These are phyloP conservation scores for Paralvinella palmiformis DNA, from an alignment of 1,140 invertebrate species.

Conservation along the genomic window DNA sequence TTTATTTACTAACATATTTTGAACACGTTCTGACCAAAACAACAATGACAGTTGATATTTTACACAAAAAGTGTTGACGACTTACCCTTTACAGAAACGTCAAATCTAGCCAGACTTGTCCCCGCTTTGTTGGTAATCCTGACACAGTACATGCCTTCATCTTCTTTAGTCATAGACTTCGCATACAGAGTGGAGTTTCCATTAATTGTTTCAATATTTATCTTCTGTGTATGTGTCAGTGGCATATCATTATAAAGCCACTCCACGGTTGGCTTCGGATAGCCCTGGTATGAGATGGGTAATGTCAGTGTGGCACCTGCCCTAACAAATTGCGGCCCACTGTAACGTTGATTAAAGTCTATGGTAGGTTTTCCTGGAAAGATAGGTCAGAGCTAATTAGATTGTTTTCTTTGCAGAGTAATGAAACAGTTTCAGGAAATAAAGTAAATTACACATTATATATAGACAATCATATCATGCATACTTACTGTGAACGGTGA, in stretches of 20 bases:
- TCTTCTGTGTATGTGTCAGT: conserved; percentile 28
- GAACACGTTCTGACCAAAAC: background rate
- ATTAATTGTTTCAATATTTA: background rate
- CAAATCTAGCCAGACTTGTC: conserved; percentile 80
- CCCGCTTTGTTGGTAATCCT: conserved; percentile 87
- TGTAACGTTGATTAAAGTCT: conserved; percentile 44
- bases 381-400: background rate
- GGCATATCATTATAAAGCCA: conserved; percentile 76
- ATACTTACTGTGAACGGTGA: conserved; percentile 47
- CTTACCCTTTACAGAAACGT: conserved; percentile 88
- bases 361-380: conserved; percentile 31
- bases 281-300: conserved; percentile 66
- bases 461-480: too few relatives aligned
- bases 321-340: conserved; percentile 37
- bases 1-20: background rate
- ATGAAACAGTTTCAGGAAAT: background rate
- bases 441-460: too few relatives aligned
- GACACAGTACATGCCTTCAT: conserved; percentile 95
- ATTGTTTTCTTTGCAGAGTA: background rate
- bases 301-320: conserved; percentile 38
- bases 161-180: conserved; percentile 84
- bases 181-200: conserved; percentile 62
- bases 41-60: background rate
- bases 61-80: background rate
- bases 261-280: conserved; percentile 80